Evolutionary conservation across 2,888 invertebrate species (phyloP), one percentile per base, ranked within the genome.

Genomic region (Teleogryllus oceanicus): DNA sequence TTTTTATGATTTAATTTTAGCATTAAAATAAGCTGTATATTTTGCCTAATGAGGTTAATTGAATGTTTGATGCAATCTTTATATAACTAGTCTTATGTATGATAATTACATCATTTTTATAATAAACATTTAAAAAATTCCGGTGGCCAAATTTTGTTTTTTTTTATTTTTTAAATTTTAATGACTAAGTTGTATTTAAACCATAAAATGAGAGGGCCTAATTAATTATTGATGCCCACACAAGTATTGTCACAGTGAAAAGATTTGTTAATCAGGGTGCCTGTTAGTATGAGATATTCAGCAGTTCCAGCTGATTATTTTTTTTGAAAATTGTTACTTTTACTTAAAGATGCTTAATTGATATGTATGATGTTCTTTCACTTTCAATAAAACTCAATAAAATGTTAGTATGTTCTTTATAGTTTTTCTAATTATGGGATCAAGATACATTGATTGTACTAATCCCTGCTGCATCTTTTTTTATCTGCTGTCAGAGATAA

Each of bases 301-400:
- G 80, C 80, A 78, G 13, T 62, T 62, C 62, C 62, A 62, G 62
- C 62, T 62, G 62, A 62, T 62, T 62, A 76, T 78, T 80, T 78
- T 80, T 80, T 80, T 80, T 80, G 80, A 78, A 80, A 80, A 78
- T 78, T 80, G 80, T 80, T 80, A 80, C 18, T 51, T 79, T 80
- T 76, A 78, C 78, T 78, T 78, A 78, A 80, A 74, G 75, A 79
- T 79, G 81, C 79, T 81, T 81, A 77, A 21, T 81, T 81, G 62
- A 62, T 62, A 62, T 81, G 81, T 81, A 79, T 79, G 76, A 81
- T 81, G 78, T 80, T 80, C 80, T 80, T 79, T 81, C 62, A 62
- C 62, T 62, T 62, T 62, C 62, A 62, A 62, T 62, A 62, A 79
- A 79, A 62, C n/a, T 62, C 62, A 62, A 62, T 18, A 62, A 18